phyloP scores from a whole-genome alignment of 2,113 vertebrate genomes.

The Malaclemys terrapin region DNA sequence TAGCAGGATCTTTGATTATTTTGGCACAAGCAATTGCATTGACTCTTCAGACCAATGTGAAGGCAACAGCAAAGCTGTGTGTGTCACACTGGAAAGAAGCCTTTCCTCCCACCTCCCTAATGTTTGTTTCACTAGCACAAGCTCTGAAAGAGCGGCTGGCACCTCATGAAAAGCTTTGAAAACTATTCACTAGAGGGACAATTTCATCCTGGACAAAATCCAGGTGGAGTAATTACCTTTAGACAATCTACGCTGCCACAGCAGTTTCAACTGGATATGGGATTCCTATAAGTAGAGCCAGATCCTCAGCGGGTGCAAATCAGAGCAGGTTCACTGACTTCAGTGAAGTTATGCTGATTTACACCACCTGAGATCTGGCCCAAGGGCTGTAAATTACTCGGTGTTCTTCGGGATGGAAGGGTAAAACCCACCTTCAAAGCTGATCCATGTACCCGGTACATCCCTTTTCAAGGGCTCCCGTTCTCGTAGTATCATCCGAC shows the following conservation, averaged over 20 bases:
- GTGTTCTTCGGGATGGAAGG: background rate
- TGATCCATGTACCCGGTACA: background rate
- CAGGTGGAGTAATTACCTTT: background rate
- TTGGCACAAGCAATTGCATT: background rate
- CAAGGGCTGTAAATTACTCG: background rate
- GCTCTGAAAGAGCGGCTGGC: background rate
- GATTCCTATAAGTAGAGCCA: background rate
- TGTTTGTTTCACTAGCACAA: background rate
- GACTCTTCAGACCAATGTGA: background rate
- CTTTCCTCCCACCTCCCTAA: fast-evolving
- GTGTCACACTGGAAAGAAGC: background rate
- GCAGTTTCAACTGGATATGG: background rate
- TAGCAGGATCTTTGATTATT: background rate
- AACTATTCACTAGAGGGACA: background rate
- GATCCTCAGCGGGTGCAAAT: background rate
- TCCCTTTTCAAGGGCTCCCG: background rate
- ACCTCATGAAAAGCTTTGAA: background rate
- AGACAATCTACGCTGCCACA: background rate
- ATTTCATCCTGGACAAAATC: background rate
- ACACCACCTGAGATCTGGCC: background rate
- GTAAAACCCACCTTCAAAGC: background rate
- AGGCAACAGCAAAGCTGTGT: background rate
- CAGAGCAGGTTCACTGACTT: background rate
- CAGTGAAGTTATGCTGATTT: background rate
- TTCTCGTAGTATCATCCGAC: background rate